Conservation (phyloP, 64 coral and sea anemone species). For the Catalaphyllia jardinei region DNA sequence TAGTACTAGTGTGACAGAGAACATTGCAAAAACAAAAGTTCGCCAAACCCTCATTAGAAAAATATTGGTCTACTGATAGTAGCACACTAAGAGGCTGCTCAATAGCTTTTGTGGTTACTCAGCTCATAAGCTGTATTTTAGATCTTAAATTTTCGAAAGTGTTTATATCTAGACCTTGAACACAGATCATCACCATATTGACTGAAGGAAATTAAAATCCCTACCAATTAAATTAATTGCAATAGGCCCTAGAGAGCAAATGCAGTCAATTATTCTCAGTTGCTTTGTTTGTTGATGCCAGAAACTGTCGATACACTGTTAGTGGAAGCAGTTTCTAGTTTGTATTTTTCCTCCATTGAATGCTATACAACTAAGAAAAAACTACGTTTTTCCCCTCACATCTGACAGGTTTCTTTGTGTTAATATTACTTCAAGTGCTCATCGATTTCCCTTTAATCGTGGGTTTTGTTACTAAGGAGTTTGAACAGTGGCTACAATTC, state of each 20-base stretch:
- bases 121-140: background rate
- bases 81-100: background rate
- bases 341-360: background rate
- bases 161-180: background rate
- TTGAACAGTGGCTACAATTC: too few relatives aligned
- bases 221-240: conserved; percentile 26
- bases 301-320: background rate
- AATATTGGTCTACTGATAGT: too few relatives aligned
- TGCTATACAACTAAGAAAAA: too few relatives aligned
- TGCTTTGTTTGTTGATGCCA: background rate
- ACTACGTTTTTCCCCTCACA: background rate
- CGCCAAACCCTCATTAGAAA: too few relatives aligned
- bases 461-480: conserved; percentile 1
- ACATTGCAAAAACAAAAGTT: too few relatives aligned
- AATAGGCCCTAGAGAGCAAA: background rate
- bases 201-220: conserved; percentile 31
- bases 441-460: background rate
- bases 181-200: background rate
- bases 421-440: background rate
- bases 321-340: background rate
- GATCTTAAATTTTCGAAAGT: background rate
- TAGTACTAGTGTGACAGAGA: too few relatives aligned
- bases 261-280: conserved; percentile 7
- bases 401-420: background rate
- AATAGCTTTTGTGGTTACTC: background rate